A percentile compares a stretch with the other conserved stretches of the same genome.
phyloP scores from a whole-genome alignment of 2,797 vertebrate species.

The Eurystomus glaucurus region DNA sequence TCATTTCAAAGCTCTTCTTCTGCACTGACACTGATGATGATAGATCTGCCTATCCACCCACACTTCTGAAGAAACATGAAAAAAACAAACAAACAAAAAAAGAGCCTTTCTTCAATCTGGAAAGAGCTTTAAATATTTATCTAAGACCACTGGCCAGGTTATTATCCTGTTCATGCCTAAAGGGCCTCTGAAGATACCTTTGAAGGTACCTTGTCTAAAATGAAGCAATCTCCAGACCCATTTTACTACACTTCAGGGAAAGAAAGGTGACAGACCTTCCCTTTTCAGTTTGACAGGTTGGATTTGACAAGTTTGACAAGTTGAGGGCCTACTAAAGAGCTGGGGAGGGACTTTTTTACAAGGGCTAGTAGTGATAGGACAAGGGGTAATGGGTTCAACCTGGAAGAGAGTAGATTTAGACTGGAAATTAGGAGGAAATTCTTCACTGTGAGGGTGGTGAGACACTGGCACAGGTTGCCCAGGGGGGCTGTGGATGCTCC shows the following conservation, averaged over 20 bases:
- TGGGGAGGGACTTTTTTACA: too few relatives aligned
- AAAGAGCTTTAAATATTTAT: neutral
- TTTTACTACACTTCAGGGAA: neutral
- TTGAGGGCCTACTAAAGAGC: too few relatives aligned
- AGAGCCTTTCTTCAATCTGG: neutral
- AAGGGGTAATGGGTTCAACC: too few relatives aligned
- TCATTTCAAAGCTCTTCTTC: neutral
- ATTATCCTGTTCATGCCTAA: neutral
- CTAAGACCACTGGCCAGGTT: neutral
- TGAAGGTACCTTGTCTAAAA: neutral
- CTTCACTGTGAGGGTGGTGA: too few relatives aligned
- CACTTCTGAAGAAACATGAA: neutral
- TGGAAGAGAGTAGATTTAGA: too few relatives aligned
- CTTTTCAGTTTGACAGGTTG: neutral
- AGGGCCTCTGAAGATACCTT: neutral
- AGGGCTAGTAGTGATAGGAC: too few relatives aligned
- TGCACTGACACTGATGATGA: neutral
- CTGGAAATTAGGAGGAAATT: too few relatives aligned
- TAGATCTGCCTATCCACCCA: neutral
- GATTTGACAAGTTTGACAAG: neutral
- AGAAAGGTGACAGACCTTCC: neutral
- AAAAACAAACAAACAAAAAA: neutral
- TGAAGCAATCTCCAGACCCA: neutral
- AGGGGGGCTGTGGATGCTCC: too few relatives aligned
- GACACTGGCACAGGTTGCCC: too few relatives aligned